Conservation (phyloP, 2,888 invertebrate genomes). For the Penaeus monodon region DNA sequence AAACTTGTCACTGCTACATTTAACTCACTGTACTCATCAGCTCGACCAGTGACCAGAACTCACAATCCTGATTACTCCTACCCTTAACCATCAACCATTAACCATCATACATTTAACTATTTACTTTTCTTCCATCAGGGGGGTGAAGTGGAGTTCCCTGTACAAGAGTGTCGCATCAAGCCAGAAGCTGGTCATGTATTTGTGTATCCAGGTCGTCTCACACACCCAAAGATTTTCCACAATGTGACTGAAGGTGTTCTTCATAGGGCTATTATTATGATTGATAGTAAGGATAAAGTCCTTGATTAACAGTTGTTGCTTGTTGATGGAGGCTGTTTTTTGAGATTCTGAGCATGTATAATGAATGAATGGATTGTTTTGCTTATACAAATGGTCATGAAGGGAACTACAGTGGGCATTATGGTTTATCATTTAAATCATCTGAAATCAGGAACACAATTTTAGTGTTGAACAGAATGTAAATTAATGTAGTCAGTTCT, state of each 20-base stretch:
- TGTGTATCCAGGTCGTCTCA: constrained; percentile 42
- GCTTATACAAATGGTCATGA: too few relatives aligned
- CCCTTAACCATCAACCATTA: too few relatives aligned
- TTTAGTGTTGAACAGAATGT: too few relatives aligned
- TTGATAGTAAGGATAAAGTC: not conserved
- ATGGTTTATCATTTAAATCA: too few relatives aligned
- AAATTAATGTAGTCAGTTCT: too few relatives aligned
- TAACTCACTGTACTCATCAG: not conserved
- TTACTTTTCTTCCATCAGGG: constrained; percentile 10
- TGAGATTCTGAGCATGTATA: too few relatives aligned
- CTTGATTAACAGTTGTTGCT: not conserved
- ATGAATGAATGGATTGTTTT: too few relatives aligned
- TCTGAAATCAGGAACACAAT: too few relatives aligned
- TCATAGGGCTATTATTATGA: constrained; percentile 32
- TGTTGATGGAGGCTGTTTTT: too few relatives aligned
- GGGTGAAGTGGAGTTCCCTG: constrained; percentile 48
- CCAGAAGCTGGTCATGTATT: constrained; percentile 34
- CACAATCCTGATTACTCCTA: not conserved
- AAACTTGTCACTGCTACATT: too few relatives aligned
- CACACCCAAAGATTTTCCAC: constrained; percentile 43
- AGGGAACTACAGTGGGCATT: too few relatives aligned
- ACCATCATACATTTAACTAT: not conserved
- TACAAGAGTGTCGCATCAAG: constrained; percentile 32
- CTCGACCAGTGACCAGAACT: not conserved
- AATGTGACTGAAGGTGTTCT: constrained; percentile 37